phyloP scores from a whole-genome alignment of 1,140 invertebrate species.

The Plodia interpunctella region DNA sequence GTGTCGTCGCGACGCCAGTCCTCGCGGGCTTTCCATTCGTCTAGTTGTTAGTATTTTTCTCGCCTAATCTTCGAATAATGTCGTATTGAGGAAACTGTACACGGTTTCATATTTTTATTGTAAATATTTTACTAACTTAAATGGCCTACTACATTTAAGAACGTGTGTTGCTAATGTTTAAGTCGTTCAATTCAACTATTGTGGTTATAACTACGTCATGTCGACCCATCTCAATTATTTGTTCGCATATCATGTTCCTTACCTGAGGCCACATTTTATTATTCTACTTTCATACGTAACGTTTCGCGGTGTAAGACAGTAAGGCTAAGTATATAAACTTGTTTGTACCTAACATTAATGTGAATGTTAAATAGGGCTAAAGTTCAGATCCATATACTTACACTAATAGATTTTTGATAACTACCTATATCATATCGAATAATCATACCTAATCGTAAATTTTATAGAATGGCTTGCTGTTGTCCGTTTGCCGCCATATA shows the following conservation, averaged over 20 bases:
- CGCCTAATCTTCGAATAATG: constrained; percentile 66
- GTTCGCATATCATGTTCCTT: constrained; percentile 35
- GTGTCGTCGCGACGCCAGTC: constrained; percentile 14
- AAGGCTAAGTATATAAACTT: constrained; percentile 34
- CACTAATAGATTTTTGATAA: constrained; percentile 33
- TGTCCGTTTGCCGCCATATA: constrained; percentile 34
- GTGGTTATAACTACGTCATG: constrained; percentile 41
- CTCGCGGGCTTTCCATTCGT: constrained; percentile 32
- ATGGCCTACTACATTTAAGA: constrained; percentile 64
- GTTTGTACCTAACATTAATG: constrained; percentile 54
- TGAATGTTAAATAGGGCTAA: constrained; percentile 46
- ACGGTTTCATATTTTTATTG: constrained; percentile 63
- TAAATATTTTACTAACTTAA: constrained; percentile 68
- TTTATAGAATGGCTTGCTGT: constrained; percentile 48
- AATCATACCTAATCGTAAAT: constrained; percentile 18
- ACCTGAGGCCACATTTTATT: constrained; percentile 11
- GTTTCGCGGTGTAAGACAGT: constrained; percentile 22
- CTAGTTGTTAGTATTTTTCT: constrained; percentile 64
- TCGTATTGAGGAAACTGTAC: constrained; percentile 57
- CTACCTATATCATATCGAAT: constrained; percentile 27
- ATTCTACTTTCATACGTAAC: constrained; percentile 31
- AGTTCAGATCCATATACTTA: constrained; percentile 40
- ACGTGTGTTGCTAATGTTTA: constrained; percentile 62
- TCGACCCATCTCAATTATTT: constrained; percentile 30
- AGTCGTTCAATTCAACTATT: constrained; percentile 54